Evolutionary conservation across 1,140 invertebrate species (phyloP), one percentile per base, ranked within the genome.

Genomic region (Aphidius ervi): DNA sequence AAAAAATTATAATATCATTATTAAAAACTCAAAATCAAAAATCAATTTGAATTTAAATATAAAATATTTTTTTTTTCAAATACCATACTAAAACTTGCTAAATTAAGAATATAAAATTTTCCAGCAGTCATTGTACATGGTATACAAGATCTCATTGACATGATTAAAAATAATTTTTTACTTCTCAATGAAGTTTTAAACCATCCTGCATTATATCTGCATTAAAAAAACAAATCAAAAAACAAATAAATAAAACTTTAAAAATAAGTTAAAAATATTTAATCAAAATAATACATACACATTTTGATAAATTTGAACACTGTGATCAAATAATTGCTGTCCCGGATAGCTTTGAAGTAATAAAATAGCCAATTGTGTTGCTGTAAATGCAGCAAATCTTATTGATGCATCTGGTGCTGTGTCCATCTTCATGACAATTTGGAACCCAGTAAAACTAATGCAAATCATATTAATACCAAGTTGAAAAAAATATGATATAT

Each of bases 391-490:
- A 8, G 40, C 58, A 31, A 61, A 67, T 57, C 59, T 52, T 10
- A 67, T n/a, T 9, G 52, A 41, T 16, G 46, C 58, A 50, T 56
- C 59, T 39, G 40, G 8, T 59, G 47, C 41, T 3, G 5, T 43
- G 48, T 58, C 58, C 16, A 59, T 43, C 9, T 5, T 46, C 42
- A 10, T 9, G 10, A 42, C 9, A 4, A 31, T 16, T 10, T 31
- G 31, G 6, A 37, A 46, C 4, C 65, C 66, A 6, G 68, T 67
- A 20, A 71, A 71, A 52, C 67, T 71, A 23, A 71, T 55, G 5
- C 69, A 66, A 5, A 71, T 54, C 68, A 71, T 67, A 43, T 58
- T 70, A 7, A 67, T 62, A 46, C 68, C 64, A 31, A 71, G 9
- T 65, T 68, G 67, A 48, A 70, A 62, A 54, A 70, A 67, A 43